Conservation (phyloP, 1,140 invertebrate genomes). For the Trichogramma pretiosum region DNA sequence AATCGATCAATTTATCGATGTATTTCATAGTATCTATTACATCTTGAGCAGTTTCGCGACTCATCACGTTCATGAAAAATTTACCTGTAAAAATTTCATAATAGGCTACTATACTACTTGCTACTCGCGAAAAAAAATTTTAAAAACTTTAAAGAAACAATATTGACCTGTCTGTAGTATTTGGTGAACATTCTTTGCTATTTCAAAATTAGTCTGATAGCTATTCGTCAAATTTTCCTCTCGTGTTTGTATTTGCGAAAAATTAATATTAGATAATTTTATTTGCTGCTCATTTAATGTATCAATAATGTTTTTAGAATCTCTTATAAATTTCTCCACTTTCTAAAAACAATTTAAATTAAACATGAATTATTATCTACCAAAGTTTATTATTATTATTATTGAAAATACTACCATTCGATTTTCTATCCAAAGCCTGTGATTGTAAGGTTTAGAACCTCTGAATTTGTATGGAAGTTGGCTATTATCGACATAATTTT, state of each 20-base stretch:
- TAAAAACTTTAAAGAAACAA: too few relatives aligned
- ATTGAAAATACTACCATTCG: constrained; percentile 73
- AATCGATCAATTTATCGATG: constrained; percentile 50
- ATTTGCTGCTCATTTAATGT: constrained; percentile 51
- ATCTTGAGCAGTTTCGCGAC: constrained; percentile 49
- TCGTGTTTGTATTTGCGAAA: too few relatives aligned
- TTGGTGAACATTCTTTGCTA: constrained; percentile 25
- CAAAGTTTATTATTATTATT: too few relatives aligned
- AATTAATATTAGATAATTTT: too few relatives aligned
- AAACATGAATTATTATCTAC: too few relatives aligned
- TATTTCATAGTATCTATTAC: constrained; percentile 50
- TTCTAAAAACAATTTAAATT: too few relatives aligned
- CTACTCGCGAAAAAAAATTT: neutral
- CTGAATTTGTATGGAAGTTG: constrained; percentile 75
- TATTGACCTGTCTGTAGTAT: constrained; percentile 32
- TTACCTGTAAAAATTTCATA: constrained; percentile 21
- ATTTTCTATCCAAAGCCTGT: constrained; percentile 74
- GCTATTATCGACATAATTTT: constrained; percentile 59
- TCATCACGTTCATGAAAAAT: constrained; percentile 26
- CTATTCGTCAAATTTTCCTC: too few relatives aligned
- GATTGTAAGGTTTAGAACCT: constrained; percentile 68
- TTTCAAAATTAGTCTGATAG: constrained; percentile 28
- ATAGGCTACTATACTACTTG: neutral
- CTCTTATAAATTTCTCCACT: too few relatives aligned
- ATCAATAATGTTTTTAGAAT: constrained; percentile 43